Evolutionary conservation across 2,113 vertebrate genomes (phyloP), one percentile per base, ranked within the genome.

Genomic region (Callithrix jacchus): DNA sequence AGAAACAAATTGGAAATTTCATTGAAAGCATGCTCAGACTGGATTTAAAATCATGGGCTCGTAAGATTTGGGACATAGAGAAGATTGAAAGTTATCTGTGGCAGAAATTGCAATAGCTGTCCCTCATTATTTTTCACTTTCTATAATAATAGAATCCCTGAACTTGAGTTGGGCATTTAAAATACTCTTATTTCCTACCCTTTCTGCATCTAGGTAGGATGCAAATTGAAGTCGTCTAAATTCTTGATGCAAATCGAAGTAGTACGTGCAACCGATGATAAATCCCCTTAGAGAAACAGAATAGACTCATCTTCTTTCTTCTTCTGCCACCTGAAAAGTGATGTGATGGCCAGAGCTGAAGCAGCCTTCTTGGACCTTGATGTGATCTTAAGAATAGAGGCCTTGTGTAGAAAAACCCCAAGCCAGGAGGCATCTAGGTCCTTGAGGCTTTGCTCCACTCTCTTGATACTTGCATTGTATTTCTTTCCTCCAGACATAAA

Each of bases 401-500:
- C 25, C 45, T 23, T 5, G 3, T 35, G 45, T 14, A 21, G 30
- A 21, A 32, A 56, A 85, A 64, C 35, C 64, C 49, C 35, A 27
- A 76, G 30, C 6, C 35, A 61, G 17, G 61, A 76, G 61, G 12
- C 35, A 37, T 23, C 52, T 35, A 66, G 49, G 27, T n/a, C 16
- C 35, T 86, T 12, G 20, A 54, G 56, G 21, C 8, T 64, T 49
- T 8, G 23, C 12, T 20, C 23, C 11, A 12, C 47, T 77, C 30
- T 12, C 79, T 76, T 47, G 58, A 54, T 10, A n/a, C 35, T 18
- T 30, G 9, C 64, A 17, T 16, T 45, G 12, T 9, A 47, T 35
- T 64, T 49, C 84, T 87, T 92, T 88, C 74, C 73, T 93, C 37
- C 74, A 94, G 94, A 93, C 45, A 74, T 32, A 92, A 7, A 70